Percentiles rank a stretch among this genome's conserved stretches.
These are phyloP conservation scores for Setophaga kirtlandii DNA, from an alignment of 2,113 vertebrate species.

Conservation along the genomic window DNA sequence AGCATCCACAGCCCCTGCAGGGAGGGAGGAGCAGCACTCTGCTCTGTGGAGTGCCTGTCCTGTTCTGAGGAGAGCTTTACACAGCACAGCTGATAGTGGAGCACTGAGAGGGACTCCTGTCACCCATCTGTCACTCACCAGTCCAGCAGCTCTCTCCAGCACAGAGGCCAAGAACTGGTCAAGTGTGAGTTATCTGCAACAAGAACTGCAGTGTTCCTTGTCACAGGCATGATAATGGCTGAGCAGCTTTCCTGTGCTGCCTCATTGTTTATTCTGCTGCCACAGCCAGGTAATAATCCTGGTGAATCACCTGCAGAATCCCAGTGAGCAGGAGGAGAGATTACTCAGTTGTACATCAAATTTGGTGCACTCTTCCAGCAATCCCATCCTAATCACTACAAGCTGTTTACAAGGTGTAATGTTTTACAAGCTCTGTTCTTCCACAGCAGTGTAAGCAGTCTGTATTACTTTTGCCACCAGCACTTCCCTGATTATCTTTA, in stretches of 20 bases:
- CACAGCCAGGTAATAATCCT: not conserved
- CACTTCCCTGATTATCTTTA: not conserved
- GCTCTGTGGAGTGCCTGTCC: not conserved
- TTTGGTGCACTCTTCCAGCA: not conserved
- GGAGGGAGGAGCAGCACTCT: not conserved
- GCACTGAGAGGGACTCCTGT: not conserved
- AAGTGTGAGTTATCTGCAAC: conserved; percentile 11
- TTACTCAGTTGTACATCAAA: not conserved
- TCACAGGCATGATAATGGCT: not conserved
- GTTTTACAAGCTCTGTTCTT: not conserved
- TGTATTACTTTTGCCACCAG: not conserved
- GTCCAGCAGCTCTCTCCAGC: not conserved
- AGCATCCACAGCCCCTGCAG: not conserved
- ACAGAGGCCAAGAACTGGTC: not conserved
- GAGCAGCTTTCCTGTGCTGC: not conserved
- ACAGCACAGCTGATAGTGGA: not conserved
- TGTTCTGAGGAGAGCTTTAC: not conserved
- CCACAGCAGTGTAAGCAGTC: not conserved
- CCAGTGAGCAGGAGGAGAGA: not conserved
- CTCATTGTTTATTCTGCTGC: not conserved
- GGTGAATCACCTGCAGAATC: not conserved
- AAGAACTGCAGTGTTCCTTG: not conserved
- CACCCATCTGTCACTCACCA: not conserved
- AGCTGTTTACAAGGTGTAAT: not conserved
- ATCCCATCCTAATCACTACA: not conserved